Evolutionary conservation across 2,797 vertebrate species (phyloP).

Genomic region (Gallinago stenura): DNA sequence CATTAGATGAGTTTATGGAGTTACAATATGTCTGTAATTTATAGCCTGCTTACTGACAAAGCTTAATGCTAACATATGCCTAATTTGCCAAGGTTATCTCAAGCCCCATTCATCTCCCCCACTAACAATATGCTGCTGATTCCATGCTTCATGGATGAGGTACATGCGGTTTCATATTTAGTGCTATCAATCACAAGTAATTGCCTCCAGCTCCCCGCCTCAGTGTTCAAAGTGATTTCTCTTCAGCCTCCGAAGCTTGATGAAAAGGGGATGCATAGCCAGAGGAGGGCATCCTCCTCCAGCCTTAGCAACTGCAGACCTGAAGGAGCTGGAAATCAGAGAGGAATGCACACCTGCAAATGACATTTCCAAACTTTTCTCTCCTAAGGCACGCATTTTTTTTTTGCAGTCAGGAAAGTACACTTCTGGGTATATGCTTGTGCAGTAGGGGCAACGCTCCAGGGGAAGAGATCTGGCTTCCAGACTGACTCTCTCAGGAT

Average conservation of each 20-base stretch:
- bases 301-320: slow-evolving; percentile 33
- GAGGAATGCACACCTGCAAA: neutral
- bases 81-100: slow-evolving; percentile 85
- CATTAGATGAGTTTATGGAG: slow-evolving; percentile 83
- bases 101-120: slow-evolving; percentile 82
- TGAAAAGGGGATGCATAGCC: slow-evolving; percentile 46
- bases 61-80: slow-evolving; percentile 82
- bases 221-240: slow-evolving; percentile 78
- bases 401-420: neutral
- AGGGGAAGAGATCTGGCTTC: neutral
- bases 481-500: neutral
- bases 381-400: neutral
- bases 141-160: slow-evolving; percentile 77
- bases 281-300: slow-evolving; percentile 77
- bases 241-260: slow-evolving; percentile 61
- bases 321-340: neutral
- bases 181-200: slow-evolving; percentile 86
- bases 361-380: slow-evolving; percentile 4
- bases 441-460: neutral
- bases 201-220: slow-evolving; percentile 78
- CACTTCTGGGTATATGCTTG: neutral
- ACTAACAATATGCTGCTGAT: slow-evolving; percentile 80
- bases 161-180: slow-evolving; percentile 83
- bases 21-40: slow-evolving; percentile 83
- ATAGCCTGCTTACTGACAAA: slow-evolving; percentile 82